These are phyloP conservation scores for Monochamus alternatus DNA, from an alignment of 2,888 invertebrate species.

Conservation along the genomic window DNA sequence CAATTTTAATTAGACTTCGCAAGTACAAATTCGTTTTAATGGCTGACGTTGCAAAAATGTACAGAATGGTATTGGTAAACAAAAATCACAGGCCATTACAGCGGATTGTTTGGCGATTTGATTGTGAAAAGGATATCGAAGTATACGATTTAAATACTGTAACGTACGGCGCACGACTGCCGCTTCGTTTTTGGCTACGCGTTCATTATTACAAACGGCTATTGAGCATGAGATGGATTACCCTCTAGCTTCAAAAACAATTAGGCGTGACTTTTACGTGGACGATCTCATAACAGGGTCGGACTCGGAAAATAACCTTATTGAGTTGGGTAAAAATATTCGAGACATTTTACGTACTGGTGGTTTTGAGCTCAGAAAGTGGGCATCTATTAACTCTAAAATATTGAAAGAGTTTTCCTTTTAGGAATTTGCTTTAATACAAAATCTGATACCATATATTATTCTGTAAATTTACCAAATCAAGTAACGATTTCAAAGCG, in stretches of 20 bases:
- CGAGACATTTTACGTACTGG: conserved; percentile 17
- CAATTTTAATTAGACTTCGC: conserved; percentile 35
- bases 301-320: conserved; percentile 23
- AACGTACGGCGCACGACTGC: conserved; percentile 40
- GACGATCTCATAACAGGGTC: conserved; percentile 44
- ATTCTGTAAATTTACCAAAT: neutral
- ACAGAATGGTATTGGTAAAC: conserved; percentile 31
- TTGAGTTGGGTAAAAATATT: conserved; percentile 23
- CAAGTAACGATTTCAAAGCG: conserved; percentile 18
- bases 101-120: conserved; percentile 37
- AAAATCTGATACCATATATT: neutral
- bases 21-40: conserved; percentile 40
- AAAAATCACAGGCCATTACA: conserved; percentile 21
- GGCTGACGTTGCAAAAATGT: conserved; percentile 42
- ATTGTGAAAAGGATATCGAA: conserved; percentile 33
- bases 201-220: conserved; percentile 42
- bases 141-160: conserved; percentile 42
- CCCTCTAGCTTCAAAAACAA: conserved; percentile 26
- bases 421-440: conserved; percentile 24
- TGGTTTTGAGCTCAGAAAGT: conserved; percentile 39
- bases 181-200: conserved; percentile 27
- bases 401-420: neutral
- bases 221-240: conserved; percentile 18
- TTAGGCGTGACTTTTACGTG: conserved; percentile 42
- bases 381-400: conserved; percentile 17